phyloP scores from a whole-genome alignment of 2,113 vertebrate species.

The Tychaedon coryphoeus region DNA sequence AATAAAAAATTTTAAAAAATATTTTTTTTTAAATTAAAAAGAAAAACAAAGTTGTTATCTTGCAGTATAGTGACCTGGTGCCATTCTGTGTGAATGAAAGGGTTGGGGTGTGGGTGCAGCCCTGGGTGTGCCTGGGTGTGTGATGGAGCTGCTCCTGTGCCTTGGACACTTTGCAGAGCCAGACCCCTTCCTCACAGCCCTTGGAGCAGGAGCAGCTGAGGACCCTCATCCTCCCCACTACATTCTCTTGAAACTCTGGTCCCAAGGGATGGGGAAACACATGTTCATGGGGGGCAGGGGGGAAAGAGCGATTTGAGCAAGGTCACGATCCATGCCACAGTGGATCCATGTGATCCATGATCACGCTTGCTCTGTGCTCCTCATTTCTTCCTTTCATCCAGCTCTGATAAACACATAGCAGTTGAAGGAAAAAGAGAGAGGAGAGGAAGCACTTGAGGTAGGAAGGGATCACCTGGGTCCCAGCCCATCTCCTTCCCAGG shows the following conservation, averaged over 20 bases:
- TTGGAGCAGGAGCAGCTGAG: not conserved
- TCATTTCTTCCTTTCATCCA: not conserved
- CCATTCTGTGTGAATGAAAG: not conserved
- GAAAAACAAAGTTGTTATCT: not conserved
- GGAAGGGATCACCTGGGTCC: not conserved
- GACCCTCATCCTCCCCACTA: not conserved
- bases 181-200: not conserved
- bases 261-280: not conserved
- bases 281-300: not conserved
- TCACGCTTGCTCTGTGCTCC: not conserved
- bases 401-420: not conserved
- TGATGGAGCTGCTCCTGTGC: not conserved
- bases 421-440: not conserved
- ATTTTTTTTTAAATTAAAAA: too few species aligned
- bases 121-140: not conserved
- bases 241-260: not conserved
- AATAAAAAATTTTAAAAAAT: too few species aligned
- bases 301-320: not conserved
- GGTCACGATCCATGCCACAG: not conserved
- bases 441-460: not conserved
- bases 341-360: not conserved
- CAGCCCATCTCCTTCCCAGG: not conserved
- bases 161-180: not conserved
- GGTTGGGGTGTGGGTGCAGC: not conserved
- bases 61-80: not conserved